Percentiles rank a stretch among this genome's conserved stretches.
phyloP scores from a whole-genome alignment of 2,113 vertebrate genomes.

The Platichthys stellatus region DNA sequence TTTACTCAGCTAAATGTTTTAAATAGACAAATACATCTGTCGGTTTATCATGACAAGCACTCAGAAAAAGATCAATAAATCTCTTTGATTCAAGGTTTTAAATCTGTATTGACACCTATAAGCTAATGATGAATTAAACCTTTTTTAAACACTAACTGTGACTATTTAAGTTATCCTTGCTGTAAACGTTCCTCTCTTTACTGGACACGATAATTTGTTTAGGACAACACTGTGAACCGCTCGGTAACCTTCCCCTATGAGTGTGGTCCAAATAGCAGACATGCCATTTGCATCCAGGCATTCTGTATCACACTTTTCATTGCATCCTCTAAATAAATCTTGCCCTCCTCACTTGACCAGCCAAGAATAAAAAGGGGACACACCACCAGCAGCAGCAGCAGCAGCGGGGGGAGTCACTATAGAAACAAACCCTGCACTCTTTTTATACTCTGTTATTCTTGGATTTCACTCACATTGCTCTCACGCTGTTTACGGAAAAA shows the following conservation, averaged over 20 bases:
- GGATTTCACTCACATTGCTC: constrained; percentile 46
- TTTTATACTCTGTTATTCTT: constrained; percentile 65
- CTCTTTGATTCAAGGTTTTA: background rate
- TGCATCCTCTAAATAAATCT: constrained; percentile 82
- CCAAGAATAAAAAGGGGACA: constrained; percentile 69
- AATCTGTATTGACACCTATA: background rate
- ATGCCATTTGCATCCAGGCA: constrained; percentile 74
- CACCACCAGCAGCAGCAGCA: constrained; percentile 16
- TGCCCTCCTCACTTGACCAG: constrained; percentile 64
- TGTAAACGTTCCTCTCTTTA: constrained; percentile 56
- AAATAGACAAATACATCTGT: background rate
- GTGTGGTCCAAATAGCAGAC: constrained; percentile 71
- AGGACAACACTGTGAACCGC: constrained; percentile 52
- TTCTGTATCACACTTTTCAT: constrained; percentile 80
- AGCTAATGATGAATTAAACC: constrained; percentile 5
- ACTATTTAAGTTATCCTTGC: constrained; percentile 20
- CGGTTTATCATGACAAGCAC: background rate
- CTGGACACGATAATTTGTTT: constrained; percentile 51
- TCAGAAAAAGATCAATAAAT: background rate
- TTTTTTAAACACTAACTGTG: constrained; percentile 16
- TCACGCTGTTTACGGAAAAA: constrained; percentile 16
- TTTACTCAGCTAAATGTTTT: background rate
- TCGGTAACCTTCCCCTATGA: constrained; percentile 65
- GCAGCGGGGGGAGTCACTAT: constrained; percentile 64
- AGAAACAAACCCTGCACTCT: constrained; percentile 73